A percentile compares a stretch with the other conserved stretches of the same genome.
Conservation (phyloP, 2,797 vertebrate species). For the Ceryle rudis region DNA sequence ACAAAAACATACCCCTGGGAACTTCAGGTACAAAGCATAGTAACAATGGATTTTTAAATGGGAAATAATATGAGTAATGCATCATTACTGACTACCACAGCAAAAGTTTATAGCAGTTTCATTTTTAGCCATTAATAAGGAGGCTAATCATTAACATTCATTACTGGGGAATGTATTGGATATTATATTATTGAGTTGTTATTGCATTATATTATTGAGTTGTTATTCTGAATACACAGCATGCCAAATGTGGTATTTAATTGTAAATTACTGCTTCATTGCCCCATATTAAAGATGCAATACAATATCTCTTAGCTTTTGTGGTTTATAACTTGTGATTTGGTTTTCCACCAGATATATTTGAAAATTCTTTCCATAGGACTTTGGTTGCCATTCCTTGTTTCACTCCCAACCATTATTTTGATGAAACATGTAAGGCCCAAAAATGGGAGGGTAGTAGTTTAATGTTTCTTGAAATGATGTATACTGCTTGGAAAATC, state of each 20-base stretch:
- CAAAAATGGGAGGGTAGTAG: background rate
- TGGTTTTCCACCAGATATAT: background rate
- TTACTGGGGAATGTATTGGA: background rate
- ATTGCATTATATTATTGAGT: slow-evolving; percentile 31
- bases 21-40: background rate
- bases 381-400: background rate
- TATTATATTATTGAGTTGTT: slow-evolving; percentile 35
- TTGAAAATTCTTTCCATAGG: background rate
- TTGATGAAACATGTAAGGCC: background rate
- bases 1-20: background rate
- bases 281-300: background rate
- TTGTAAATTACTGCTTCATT: background rate
- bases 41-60: slow-evolving; percentile 3
- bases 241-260: slow-evolving; percentile 14
- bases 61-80: slow-evolving; percentile 10
- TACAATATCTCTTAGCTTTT: background rate
- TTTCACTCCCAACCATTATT: background rate
- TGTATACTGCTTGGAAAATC: background rate
- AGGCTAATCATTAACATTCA: slow-evolving; percentile 10
- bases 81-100: background rate
- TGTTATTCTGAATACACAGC: background rate
- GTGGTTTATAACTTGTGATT: background rate
- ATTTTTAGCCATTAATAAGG: slow-evolving; percentile 45
- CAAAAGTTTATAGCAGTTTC: background rate
- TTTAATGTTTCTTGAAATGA: background rate